Percentiles rank a stretch among this genome's conserved stretches.
phyloP scores from a whole-genome alignment of 1,140 invertebrate genomes.

The Bombus turneri region DNA sequence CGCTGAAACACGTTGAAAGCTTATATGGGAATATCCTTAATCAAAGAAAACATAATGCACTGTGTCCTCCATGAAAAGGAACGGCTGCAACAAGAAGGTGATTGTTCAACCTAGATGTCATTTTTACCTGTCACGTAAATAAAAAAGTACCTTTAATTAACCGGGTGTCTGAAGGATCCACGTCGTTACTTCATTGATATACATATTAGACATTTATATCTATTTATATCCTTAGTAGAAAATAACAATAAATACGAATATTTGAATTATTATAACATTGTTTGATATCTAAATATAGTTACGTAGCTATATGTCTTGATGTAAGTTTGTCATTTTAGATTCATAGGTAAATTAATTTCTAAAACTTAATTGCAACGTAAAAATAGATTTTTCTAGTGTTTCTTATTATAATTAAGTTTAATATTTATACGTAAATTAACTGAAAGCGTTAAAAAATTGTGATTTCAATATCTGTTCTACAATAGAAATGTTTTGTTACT shows the following conservation, averaged over 20 bases:
- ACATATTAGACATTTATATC: neutral
- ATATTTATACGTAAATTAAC: neutral
- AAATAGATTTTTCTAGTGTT: neutral
- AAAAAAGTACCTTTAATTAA: neutral
- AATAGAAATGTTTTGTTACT: neutral
- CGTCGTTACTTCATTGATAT: neutral
- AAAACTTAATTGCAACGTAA: neutral
- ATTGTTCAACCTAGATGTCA: slow-evolving; percentile 7
- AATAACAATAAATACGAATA: neutral
- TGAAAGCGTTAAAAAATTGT: neutral
- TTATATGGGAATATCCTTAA: slow-evolving; percentile 6
- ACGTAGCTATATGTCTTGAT: neutral
- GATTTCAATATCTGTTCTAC: neutral
- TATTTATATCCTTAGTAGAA: neutral
- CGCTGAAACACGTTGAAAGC: neutral
- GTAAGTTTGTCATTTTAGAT: neutral
- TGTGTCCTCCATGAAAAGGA: neutral
- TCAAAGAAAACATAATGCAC: neutral
- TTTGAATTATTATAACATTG: neutral
- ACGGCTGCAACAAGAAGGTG: neutral
- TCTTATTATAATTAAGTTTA: neutral
- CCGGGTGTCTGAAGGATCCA: neutral
- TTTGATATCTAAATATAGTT: neutral
- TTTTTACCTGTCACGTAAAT: neutral
- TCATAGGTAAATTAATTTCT: neutral